These are phyloP conservation scores for Carcina quercana DNA, from an alignment of 2,888 invertebrate genomes.

Conservation along the genomic window DNA sequence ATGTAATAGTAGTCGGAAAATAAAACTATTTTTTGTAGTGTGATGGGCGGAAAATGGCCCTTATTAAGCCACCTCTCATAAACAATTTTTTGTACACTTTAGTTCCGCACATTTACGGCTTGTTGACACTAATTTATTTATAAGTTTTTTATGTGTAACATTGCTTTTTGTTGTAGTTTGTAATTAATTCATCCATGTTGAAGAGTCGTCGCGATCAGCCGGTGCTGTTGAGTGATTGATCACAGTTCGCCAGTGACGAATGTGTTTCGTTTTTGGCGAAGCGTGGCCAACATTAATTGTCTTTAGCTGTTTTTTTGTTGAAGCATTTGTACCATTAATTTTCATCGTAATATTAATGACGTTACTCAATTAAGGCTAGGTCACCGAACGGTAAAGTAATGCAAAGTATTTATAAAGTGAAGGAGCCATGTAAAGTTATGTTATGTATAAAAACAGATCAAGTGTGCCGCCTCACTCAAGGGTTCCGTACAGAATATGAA, in stretches of 20 bases:
- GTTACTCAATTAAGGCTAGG: conserved; percentile 7
- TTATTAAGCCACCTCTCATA: too few relatives aligned
- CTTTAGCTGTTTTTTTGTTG: not conserved
- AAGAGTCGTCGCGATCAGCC: conserved; percentile 7
- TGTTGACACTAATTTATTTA: conserved; percentile 10
- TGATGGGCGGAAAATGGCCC: too few relatives aligned
- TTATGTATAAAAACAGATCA: too few relatives aligned
- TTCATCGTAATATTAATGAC: conserved; percentile 7
- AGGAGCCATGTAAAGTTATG: too few relatives aligned
- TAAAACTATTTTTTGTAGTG: too few relatives aligned
- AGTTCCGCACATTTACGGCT: conserved; percentile 6
- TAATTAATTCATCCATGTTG: conserved; percentile 8
- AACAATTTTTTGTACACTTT: conserved; percentile 5
- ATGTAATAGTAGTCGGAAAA: too few relatives aligned
- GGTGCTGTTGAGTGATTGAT: conserved; percentile 11
- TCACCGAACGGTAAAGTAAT: conserved; percentile 5
- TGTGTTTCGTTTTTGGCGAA: conserved; percentile 5
- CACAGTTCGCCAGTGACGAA: conserved; percentile 3
- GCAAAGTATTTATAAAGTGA: too few relatives aligned
- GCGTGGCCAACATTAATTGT: not conserved
- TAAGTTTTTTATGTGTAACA: conserved; percentile 6
- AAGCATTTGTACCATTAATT: conserved; percentile 6
- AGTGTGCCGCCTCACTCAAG: too few relatives aligned
- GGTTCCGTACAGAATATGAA: too few relatives aligned
- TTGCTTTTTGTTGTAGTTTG: conserved; percentile 2